Evolutionary conservation across 1,140 invertebrate genomes (phyloP).

Genomic region (Phymastichus coffea): DNA sequence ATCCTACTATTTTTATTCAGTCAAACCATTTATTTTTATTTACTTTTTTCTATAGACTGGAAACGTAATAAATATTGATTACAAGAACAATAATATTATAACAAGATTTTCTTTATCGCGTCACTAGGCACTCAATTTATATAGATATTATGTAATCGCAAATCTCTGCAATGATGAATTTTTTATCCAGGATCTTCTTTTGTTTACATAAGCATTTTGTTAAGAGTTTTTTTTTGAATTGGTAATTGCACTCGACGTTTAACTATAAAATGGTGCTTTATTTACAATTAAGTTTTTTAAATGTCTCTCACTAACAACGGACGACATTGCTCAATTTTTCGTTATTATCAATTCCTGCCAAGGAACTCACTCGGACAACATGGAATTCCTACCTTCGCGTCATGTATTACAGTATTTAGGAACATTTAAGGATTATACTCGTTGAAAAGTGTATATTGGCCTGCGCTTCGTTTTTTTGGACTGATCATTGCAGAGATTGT

Average conservation of each 20-base stretch:
- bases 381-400: background rate
- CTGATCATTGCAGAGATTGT: slow-evolving; percentile 21
- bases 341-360: slow-evolving; percentile 15
- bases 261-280: slow-evolving; percentile 12
- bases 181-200: background rate
- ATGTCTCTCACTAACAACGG: background rate
- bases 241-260: background rate
- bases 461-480: background rate
- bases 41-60: too few relatives aligned
- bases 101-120: background rate
- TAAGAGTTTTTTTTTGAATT: background rate
- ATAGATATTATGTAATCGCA: background rate
- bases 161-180: slow-evolving; percentile 20
- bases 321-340: slow-evolving; percentile 12
- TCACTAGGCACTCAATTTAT: slow-evolving; percentile 13
- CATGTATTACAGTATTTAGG: background rate
- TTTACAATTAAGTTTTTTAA: slow-evolving; percentile 7
- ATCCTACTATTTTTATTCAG: too few relatives aligned
- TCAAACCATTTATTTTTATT: too few relatives aligned
- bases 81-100: slow-evolving; percentile 13
- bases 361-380: slow-evolving; percentile 10
- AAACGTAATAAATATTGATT: too few relatives aligned
- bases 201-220: background rate
- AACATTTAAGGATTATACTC: slow-evolving; percentile 13
- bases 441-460: background rate